Evolutionary conservation across 2,113 vertebrate species (phyloP), one percentile per base, ranked within the genome.

Genomic region (Tragulus kanchil): DNA sequence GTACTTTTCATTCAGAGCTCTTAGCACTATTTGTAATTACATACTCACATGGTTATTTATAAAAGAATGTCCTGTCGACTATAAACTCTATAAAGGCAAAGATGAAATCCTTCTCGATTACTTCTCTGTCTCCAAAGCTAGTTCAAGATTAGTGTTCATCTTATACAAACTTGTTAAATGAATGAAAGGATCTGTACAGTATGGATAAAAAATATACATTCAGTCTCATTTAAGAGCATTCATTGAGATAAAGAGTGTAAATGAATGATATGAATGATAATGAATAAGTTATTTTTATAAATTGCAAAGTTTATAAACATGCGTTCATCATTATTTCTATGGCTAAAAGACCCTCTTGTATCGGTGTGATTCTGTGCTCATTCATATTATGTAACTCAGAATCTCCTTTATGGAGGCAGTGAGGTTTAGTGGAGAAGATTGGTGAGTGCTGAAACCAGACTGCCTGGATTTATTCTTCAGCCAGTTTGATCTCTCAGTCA

Each of bases 251-350:
- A 83, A 62, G 36, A 92, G 78, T 61, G 42, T 23, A 64, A 85
- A 23, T 85, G 79, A 69, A 81, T 25, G n/a, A 85, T 78, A 90
- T 61, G 64, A 64, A 77, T 26, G 52, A 92, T 62, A 81, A 64
- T 58, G 21, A 58, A 62, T 42, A 77, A 52, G 10, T 62, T n/a
- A 48, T 77, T 96, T 93, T 90, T 78, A n/a, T 93, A 73, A 92
- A 89, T 64, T 50, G 16, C 16, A 77, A 92, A 78, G 45, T 26
- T 93, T 85, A 52, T 50, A 71, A 61, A 87, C 7, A 75, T 64
- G n/a, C 10, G 69, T 1, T 13, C 6, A 31, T 36, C 28, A 75
- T 88, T 88, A 81, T 84, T 87, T 89, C 61, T 94, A 48, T 89
- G 61, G 61, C 42, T 83, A 86, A 88, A 93, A 84, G 52, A 14